Percentiles rank a stretch among this genome's conserved stretches.
These are phyloP conservation scores for Cichlasoma orientale DNA, from an alignment of 2,797 vertebrate genomes.

Conservation along the genomic window DNA sequence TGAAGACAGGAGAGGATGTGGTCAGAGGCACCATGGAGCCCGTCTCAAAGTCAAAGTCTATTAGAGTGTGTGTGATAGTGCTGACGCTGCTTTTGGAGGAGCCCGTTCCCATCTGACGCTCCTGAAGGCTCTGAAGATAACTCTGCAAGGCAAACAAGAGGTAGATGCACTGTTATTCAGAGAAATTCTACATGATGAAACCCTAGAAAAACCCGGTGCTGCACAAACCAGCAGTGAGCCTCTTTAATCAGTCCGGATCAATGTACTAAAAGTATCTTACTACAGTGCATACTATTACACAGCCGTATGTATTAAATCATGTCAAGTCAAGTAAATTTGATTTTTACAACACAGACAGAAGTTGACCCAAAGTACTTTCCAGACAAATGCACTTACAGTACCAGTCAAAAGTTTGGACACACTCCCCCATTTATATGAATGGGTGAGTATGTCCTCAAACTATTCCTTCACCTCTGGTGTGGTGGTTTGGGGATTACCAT, in stretches of 20 bases:
- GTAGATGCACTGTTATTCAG: neutral
- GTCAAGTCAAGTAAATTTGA: neutral
- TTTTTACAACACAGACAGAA: neutral
- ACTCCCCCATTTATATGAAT: neutral
- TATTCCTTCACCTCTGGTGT: neutral
- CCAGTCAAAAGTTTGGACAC: too few species aligned
- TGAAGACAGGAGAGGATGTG: constrained; percentile 67
- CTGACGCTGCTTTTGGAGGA: constrained; percentile 81
- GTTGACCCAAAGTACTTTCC: neutral
- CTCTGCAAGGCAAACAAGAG: constrained; percentile 76
- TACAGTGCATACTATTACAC: neutral
- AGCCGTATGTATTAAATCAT: neutral
- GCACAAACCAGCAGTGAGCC: neutral
- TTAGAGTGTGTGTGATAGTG: constrained; percentile 78
- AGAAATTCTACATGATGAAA: neutral
- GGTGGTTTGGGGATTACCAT: too few species aligned
- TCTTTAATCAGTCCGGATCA: neutral
- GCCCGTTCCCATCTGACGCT: constrained; percentile 82
- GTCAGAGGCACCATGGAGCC: constrained; percentile 87
- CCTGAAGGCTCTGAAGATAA: constrained; percentile 86
- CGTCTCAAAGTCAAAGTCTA: constrained; percentile 87
- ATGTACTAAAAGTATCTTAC: neutral
- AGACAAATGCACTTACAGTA: neutral
- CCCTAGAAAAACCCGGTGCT: neutral
- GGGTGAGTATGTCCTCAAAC: neutral